phyloP scores from a whole-genome alignment of 2,797 vertebrate genomes.

The Scolopax bukidnonensis region DNA sequence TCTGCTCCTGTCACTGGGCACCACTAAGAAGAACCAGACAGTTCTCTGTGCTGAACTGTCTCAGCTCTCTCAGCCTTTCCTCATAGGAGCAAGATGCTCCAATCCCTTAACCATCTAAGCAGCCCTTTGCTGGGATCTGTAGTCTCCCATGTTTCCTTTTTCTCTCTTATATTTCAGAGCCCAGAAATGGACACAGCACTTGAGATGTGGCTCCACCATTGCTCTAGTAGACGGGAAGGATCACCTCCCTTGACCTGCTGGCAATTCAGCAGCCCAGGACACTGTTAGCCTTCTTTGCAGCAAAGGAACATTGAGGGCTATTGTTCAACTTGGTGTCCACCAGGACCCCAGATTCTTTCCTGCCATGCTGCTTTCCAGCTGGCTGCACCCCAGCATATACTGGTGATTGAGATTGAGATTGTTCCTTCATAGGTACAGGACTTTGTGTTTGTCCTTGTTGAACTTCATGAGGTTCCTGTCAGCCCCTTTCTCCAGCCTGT shows the following conservation, averaged over 20 bases:
- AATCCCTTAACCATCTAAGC: background rate
- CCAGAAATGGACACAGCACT: background rate
- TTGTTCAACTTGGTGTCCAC: background rate
- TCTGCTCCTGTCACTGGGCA: too few relatives aligned
- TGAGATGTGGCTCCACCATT: background rate
- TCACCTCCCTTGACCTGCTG: background rate
- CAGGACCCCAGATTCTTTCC: background rate
- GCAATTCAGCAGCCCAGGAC: background rate
- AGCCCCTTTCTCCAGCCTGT: background rate
- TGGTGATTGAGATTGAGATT: background rate
- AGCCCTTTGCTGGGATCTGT: background rate
- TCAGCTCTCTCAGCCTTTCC: background rate
- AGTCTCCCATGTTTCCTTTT: background rate
- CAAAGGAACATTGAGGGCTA: background rate
- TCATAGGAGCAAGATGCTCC: background rate
- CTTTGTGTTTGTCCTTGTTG: background rate
- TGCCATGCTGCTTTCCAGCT: background rate
- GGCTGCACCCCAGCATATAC: background rate
- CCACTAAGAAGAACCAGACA: background rate
- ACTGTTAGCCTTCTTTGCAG: rapidly evolving
- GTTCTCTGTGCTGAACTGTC: background rate
- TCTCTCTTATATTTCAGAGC: background rate
- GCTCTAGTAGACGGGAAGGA: background rate
- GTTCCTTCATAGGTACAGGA: background rate
- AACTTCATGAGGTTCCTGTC: background rate